Evolutionary conservation across 1,140 invertebrate genomes (phyloP).

Genomic region (Polyergus mexicanus): DNA sequence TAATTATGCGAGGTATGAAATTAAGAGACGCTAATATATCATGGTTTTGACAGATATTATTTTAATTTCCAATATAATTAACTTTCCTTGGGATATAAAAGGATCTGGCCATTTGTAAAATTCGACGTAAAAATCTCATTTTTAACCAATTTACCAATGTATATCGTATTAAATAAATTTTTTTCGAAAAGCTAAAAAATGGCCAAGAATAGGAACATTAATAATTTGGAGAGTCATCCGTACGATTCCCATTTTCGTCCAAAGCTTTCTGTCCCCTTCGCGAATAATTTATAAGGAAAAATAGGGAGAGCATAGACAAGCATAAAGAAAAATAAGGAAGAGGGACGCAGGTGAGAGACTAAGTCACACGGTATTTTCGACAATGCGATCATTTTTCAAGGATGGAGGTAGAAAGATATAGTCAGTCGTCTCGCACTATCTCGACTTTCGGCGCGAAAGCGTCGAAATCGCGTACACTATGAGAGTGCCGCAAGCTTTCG

Average conservation of each 20-base stretch:
- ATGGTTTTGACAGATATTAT: not conserved
- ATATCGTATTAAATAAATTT: not conserved
- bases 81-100: not conserved
- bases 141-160: not conserved
- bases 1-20: not conserved
- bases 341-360: slow-evolving; percentile 68
- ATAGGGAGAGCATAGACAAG: slow-evolving; percentile 49
- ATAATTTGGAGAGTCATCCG: slow-evolving; percentile 35
- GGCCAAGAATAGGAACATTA: not conserved
- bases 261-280: slow-evolving; percentile 21
- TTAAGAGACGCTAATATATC: not conserved
- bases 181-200: slow-evolving; percentile 2
- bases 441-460: slow-evolving; percentile 19
- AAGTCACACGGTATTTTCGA: slow-evolving; percentile 66
- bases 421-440: slow-evolving; percentile 34
- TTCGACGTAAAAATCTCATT: not conserved
- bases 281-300: slow-evolving; percentile 59
- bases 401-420: slow-evolving; percentile 18
- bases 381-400: slow-evolving; percentile 73
- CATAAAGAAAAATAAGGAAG: slow-evolving; percentile 66
- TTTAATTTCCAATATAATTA: not conserved
- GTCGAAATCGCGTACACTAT: slow-evolving; percentile 35
- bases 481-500: slow-evolving; percentile 6
- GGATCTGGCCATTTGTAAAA: not conserved
- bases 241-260: slow-evolving; percentile 22